Base-by-base conservation (phyloP, 2,888 invertebrate genomes). In the Siphlonurus alternatus region DNA sequence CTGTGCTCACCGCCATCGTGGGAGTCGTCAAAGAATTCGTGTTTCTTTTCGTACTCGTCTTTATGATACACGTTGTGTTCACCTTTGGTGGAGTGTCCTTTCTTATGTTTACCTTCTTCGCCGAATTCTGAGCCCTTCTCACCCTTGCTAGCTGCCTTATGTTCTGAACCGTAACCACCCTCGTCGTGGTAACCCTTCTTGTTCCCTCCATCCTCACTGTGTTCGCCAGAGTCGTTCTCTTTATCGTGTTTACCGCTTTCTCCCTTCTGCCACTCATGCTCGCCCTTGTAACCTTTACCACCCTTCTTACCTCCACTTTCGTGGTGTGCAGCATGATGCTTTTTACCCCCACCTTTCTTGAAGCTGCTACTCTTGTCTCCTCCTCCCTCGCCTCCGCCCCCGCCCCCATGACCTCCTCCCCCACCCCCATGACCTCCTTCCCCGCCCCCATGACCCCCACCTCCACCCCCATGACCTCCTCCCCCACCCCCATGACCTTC, bases 31-130 rank as follows among this genome's bases (percentile, higher is more conserved):
- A 87, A 88, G 76, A 87, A 88, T 69, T 83, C 83, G 69, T 86
- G 86, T 71, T 87, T 85, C 71, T 87, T 87, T 74, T 87, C 86
- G 78, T 81, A 88, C 74, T 88, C 88, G 71, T 88, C 85, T 77
- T 87, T 87, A 75, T 83, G 81, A 75, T 84, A 86, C 1, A 86
- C 83, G 70, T 85, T 86, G 74, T 86, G 86, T 76, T 81, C 87
- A 20, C 88, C 87, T 3, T 81, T 83, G 23, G 85, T 80, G 62
- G 85, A 85, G 66, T 84, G 83, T 0, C 86, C 86, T 72, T 86
- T 86, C 73, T 83, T 84, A 74, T 80, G 81, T 67, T 81, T 80
- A 63, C 81, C 79, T 67, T 81, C 79, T 69, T 82, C 78, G 1
- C 80, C 81, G 69, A 80, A 81, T 66, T 80, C 80, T 1, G 77